A percentile compares a stretch with the other conserved stretches of the same genome.
These are phyloP conservation scores for Heliocidaris erythrogramma DNA, from an alignment of 35 echinoderm and acorn worm genomes.

Conservation along the genomic window DNA sequence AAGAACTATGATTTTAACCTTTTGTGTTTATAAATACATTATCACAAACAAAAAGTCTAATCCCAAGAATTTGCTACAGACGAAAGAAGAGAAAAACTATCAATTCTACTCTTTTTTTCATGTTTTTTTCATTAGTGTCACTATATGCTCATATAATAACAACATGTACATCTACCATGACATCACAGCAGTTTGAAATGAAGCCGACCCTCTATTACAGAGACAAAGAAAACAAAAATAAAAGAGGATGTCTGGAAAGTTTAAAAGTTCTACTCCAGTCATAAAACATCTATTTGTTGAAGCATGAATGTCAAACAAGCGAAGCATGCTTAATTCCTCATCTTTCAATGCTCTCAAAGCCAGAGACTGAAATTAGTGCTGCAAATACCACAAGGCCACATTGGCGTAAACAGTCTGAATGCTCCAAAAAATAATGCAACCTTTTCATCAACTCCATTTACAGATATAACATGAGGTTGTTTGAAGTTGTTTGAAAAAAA, in stretches of 20 bases:
- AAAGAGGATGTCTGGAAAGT: not conserved
- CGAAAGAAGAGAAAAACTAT: not conserved
- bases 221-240: not conserved
- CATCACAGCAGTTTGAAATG: not conserved
- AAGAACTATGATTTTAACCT: no score
- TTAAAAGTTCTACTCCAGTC: not conserved
- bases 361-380: not conserved
- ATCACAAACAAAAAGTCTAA: no score
- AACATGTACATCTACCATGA: not conserved
- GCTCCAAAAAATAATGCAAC: not conserved
- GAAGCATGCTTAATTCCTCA: not conserved
- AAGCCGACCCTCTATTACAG: not conserved
- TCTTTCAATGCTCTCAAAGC: constrained; percentile 4
- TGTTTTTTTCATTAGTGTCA: not conserved
- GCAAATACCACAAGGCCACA: not conserved
- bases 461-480: not conserved
- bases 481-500: not conserved
- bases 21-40: no score
- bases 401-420: not conserved
- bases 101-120: not conserved
- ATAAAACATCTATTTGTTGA: not conserved
- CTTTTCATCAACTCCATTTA: not conserved
- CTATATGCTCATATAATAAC: not conserved
- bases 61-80: not conserved
- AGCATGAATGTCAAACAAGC: not conserved